phyloP scores from a whole-genome alignment of 2,113 vertebrate genomes.

The Apodemus sylvaticus region DNA sequence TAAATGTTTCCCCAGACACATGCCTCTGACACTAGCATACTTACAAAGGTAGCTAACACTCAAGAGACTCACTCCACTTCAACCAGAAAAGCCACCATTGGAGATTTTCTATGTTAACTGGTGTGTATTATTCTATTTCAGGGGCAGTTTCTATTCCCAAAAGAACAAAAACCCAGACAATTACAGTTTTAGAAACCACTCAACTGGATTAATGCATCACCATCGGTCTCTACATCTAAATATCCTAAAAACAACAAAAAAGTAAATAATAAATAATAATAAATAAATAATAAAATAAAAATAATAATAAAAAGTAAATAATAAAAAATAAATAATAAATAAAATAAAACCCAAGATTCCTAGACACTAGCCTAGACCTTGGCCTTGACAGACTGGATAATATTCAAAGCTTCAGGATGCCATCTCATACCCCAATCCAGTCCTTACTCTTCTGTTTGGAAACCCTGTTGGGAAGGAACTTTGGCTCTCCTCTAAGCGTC shows the following conservation, averaged over 20 bases:
- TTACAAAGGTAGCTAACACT: neutral
- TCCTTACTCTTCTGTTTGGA: neutral
- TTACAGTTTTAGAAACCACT: neutral
- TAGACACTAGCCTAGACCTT: neutral
- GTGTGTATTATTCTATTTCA: neutral
- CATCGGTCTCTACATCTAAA: neutral
- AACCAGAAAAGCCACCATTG: neutral
- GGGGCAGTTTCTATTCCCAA: neutral
- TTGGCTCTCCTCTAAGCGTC: constrained; percentile 23
- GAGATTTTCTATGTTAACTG: neutral
- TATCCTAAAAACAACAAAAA: neutral
- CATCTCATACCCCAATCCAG: fast-evolving
- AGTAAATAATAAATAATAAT: neutral
- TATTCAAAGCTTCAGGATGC: neutral
- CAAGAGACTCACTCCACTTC: neutral
- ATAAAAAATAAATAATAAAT: neutral
- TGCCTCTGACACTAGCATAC: neutral
- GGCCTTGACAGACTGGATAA: neutral
- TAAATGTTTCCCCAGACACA: neutral
- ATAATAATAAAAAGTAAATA: no score
- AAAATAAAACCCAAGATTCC: neutral
- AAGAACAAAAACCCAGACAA: neutral
- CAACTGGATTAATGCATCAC: neutral
- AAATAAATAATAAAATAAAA: neutral
- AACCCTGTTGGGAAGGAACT: constrained; percentile 33